These are phyloP conservation scores for Noctua janthina DNA, from an alignment of 2,888 invertebrate species.

Conservation along the genomic window DNA sequence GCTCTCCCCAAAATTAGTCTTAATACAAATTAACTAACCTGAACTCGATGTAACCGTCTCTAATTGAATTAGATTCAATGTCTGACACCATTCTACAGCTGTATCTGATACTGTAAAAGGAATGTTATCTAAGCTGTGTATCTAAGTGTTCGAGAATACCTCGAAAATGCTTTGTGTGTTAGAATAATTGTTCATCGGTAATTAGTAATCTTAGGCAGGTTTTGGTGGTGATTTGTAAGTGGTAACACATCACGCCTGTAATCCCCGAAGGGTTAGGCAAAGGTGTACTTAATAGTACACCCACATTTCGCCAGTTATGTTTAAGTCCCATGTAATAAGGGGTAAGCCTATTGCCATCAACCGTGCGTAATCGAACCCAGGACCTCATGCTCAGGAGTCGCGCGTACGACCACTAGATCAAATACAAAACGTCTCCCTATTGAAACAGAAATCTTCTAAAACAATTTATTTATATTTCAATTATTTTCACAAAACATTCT, in stretches of 20 bases:
- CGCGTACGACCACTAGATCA: too few species aligned
- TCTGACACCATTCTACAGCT: slow-evolving; percentile 26
- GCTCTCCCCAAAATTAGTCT: slow-evolving; percentile 19
- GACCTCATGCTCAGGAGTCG: too few species aligned
- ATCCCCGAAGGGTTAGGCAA: background rate
- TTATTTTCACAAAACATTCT: too few species aligned
- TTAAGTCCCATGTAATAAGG: background rate
- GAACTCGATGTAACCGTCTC: slow-evolving; percentile 28
- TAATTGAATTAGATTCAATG: slow-evolving; percentile 39
- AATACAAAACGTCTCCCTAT: too few species aligned
- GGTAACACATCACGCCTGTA: background rate
- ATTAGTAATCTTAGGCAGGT: slow-evolving; percentile 23
- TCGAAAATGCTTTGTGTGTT: slow-evolving; percentile 12
- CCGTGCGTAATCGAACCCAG: too few species aligned
- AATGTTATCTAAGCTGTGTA: background rate
- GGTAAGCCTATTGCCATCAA: background rate
- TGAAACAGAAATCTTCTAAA: too few species aligned
- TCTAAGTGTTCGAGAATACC: background rate
- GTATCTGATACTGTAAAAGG: slow-evolving; percentile 35
- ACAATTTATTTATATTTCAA: too few species aligned
- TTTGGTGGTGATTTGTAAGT: background rate
- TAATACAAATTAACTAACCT: slow-evolving; percentile 38
- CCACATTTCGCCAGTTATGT: background rate
- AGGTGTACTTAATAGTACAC: background rate
- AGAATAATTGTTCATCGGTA: slow-evolving; percentile 2